Evolutionary conservation across 2,113 vertebrate species (phyloP), one percentile per base, ranked within the genome.

Genomic region (Prinia subflava): DNA sequence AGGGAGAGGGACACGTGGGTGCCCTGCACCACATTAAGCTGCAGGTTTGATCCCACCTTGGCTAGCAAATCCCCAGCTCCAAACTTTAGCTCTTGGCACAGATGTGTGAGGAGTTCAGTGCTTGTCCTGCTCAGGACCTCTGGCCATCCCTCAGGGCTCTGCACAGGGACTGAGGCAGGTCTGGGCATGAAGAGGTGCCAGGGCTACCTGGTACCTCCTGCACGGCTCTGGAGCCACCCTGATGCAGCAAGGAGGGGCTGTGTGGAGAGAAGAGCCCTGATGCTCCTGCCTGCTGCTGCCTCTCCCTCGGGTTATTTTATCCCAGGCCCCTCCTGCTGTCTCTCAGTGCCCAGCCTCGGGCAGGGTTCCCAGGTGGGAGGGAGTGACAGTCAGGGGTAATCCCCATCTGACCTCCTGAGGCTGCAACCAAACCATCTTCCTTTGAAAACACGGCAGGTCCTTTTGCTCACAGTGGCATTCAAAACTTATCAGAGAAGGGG

Each of bases 391-490:
- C 81, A 49, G 7, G 1, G 44, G 19, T 13, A 7, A 60, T 42
- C 74, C 81, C 31, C 3, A 0, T 25, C 20, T 83, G 85, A 88
- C 41, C 78, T 95, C 81, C 53, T 44, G 77, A 75, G 71, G 57
- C 7, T 82, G 90, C 65, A 94, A 89, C 62, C 94, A 86, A 94
- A 92, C 86, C 95, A 95, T 95, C 96, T 97, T 96, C 95, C 92
- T 94, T 95, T 75, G 70, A 91, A 93, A 90, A 84, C 82, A 85
- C 0, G 7, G 87, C 78, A 95, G 96, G 92, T 97, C 97, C 92
- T 96, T 97, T 95, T 94, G 89, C 96, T 95, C 97, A 97, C 95
- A 35, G 91, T 0, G 83, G 96, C 97, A 92, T 96, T 95, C 81
- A 88, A 35, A 70, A 70, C 67, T 93, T 65, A 95, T 22, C 94